Conservation (phyloP, 2,888 invertebrate genomes). For the Hydraecia micacea region DNA sequence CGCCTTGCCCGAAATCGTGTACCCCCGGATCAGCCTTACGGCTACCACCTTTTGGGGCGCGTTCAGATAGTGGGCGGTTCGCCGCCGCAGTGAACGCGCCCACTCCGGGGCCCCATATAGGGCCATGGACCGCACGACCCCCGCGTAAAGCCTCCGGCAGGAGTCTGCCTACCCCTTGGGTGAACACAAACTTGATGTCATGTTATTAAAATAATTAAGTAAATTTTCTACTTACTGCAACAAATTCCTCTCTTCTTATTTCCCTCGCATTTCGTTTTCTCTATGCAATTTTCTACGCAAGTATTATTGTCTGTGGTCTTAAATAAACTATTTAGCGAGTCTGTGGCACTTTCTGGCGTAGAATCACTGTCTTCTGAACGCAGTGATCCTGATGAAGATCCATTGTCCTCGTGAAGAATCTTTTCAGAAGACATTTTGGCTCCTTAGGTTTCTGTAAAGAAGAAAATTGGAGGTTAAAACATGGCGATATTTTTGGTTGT, state of each 20-base stretch:
- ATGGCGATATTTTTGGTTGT: background rate
- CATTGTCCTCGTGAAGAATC: conserved; percentile 51
- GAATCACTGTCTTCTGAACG: conserved; percentile 65
- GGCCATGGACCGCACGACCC: too few species aligned
- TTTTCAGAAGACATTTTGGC: conserved; percentile 54
- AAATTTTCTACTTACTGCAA: conserved; percentile 73
- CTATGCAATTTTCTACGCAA: conserved; percentile 64
- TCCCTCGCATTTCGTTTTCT: conserved; percentile 66
- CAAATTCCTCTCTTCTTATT: conserved; percentile 63
- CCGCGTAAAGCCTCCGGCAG: too few species aligned
- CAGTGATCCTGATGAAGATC: conserved; percentile 43
- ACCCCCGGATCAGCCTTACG: too few species aligned
- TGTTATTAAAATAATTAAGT: background rate
- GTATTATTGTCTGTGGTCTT: conserved; percentile 63
- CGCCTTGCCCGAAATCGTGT: too few species aligned
- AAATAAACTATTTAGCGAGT: conserved; percentile 74
- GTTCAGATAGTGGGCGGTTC: too few species aligned
- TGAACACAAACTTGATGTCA: background rate
- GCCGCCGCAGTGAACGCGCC: too few species aligned
- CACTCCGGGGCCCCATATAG: too few species aligned
- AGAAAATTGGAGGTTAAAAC: background rate
- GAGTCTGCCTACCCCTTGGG: background rate
- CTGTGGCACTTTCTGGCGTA: conserved; percentile 65
- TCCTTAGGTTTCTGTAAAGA: conserved; percentile 46
- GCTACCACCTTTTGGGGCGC: too few species aligned